Evolutionary conservation across 2,113 vertebrate species (phyloP).

Genomic region (Pachypanchax playfairii): DNA sequence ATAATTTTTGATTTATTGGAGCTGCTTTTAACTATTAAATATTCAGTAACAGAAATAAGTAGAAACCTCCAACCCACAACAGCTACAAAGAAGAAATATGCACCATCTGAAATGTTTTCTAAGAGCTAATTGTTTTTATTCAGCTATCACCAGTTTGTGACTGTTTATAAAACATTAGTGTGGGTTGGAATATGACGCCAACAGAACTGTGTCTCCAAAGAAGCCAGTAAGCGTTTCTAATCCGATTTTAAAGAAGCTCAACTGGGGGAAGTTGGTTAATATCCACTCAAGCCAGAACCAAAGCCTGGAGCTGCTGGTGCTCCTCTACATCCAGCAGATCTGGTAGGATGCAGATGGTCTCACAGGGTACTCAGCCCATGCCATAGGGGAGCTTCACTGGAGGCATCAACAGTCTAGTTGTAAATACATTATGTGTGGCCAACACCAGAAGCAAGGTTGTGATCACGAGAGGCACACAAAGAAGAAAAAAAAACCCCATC

Average conservation of each 20-base stretch:
- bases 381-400: slow-evolving; percentile 61
- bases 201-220: slow-evolving; percentile 66
- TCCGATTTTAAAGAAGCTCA: slow-evolving; percentile 77
- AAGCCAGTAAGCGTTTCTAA: slow-evolving; percentile 75
- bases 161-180: slow-evolving; percentile 79
- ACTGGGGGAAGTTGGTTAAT: slow-evolving; percentile 62
- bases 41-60: background rate
- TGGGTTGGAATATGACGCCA: slow-evolving; percentile 40
- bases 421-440: slow-evolving; percentile 77
- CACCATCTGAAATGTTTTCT: slow-evolving; percentile 13
- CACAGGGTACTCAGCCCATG: slow-evolving; percentile 41
- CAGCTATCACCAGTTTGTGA: slow-evolving; percentile 66
- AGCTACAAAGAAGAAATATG: background rate
- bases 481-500: slow-evolving; percentile 37
- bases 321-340: slow-evolving; percentile 60
- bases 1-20: too few species aligned
- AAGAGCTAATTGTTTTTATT: slow-evolving; percentile 57
- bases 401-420: slow-evolving; percentile 72
- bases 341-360: slow-evolving; percentile 58
- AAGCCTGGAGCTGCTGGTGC: slow-evolving; percentile 61
- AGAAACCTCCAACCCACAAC: slow-evolving; percentile 18
- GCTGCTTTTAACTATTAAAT: background rate
- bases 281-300: slow-evolving; percentile 66
- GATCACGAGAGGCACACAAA: slow-evolving; percentile 50
- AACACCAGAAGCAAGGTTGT: slow-evolving; percentile 56